Evolutionary conservation across 92 coral and sea anemone species (phyloP).

Genomic region (Diadumene lineata): DNA sequence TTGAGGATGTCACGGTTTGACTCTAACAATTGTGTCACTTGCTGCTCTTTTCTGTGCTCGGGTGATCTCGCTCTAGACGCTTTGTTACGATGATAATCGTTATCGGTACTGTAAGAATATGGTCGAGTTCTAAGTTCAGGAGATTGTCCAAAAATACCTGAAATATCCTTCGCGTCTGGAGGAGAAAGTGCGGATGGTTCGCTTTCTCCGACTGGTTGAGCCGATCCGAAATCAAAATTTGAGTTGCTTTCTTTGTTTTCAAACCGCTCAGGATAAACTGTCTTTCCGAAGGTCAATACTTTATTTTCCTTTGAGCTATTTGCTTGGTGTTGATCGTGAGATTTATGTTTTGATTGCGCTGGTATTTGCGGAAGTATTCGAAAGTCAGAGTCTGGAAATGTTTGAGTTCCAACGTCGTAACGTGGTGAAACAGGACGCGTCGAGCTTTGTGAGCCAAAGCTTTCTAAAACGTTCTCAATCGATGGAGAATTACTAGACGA

Average conservation of each 20-base stretch:
- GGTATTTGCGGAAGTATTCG: not conserved
- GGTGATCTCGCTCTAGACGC: no score
- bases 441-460: no score
- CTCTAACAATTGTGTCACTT: not conserved
- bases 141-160: no score
- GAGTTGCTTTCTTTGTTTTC: not conserved
- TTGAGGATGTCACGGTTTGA: not conserved
- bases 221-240: not conserved
- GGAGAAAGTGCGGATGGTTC: no score
- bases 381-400: not conserved
- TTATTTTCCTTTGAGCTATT: constrained; percentile 5
- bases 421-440: not conserved
- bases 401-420: not conserved
- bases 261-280: constrained; percentile 11
- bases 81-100: no score
- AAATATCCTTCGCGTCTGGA: no score
- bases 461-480: no score
- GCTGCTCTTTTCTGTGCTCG: not conserved
- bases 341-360: not conserved
- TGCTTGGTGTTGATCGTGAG: not conserved
- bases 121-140: not conserved
- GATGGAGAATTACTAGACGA: no score
- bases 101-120: not conserved
- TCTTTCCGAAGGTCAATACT: constrained; percentile 5
- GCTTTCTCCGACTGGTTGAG: no score